Percentiles rank a stretch among this genome's conserved stretches.
phyloP scores from a whole-genome alignment of 2,797 vertebrate genomes.

The Falco naumanni region DNA sequence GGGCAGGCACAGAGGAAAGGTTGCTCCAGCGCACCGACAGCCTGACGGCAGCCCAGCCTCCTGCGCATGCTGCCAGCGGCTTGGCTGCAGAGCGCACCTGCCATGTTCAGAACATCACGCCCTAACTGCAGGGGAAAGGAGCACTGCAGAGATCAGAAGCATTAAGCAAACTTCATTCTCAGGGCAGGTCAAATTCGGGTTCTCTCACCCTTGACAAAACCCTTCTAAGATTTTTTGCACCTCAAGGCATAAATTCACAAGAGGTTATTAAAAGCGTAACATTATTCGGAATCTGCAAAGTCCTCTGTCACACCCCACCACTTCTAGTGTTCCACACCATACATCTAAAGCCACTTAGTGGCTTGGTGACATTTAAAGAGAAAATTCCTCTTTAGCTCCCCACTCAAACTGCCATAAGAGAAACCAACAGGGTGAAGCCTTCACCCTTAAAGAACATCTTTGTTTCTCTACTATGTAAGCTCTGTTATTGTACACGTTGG shows the following conservation, averaged over 20 bases:
- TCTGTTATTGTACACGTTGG: fast-evolving
- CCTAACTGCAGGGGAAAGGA: background rate
- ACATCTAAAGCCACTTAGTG: conserved; percentile 16
- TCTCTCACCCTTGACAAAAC: background rate
- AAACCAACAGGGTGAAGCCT: background rate
- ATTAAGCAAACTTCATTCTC: background rate
- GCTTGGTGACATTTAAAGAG: background rate
- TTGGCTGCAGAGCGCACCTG: background rate
- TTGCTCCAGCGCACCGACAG: background rate
- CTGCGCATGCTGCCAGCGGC: background rate
- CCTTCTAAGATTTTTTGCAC: background rate
- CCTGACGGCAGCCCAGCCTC: background rate
- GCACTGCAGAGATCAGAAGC: background rate
- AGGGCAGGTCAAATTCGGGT: background rate
- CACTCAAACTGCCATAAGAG: background rate
- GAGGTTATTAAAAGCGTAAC: background rate
- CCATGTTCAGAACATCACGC: background rate
- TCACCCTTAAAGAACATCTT: background rate
- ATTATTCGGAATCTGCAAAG: background rate
- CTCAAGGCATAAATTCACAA: conserved; percentile 25
- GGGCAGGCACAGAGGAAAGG: background rate
- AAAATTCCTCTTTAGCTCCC: background rate
- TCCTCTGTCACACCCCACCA: background rate
- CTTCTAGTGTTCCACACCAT: background rate
- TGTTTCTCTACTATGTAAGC: background rate